Conservation (phyloP, 2,797 vertebrate species). For the Sebastes variabilis region DNA sequence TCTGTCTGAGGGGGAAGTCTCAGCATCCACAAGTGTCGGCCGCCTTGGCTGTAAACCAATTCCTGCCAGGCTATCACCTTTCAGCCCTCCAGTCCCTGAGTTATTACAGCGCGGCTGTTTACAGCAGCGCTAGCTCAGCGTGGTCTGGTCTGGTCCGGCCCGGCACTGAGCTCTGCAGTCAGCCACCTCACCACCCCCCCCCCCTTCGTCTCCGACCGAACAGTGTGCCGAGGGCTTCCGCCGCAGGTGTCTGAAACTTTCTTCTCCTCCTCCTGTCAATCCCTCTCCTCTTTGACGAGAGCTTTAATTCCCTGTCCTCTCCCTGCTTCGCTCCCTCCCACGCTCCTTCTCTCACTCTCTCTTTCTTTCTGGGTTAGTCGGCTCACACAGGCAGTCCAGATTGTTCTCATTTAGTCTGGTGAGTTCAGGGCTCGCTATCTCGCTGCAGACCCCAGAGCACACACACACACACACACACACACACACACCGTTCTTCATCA, state of each 20-base stretch:
- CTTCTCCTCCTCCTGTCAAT: conserved; percentile 68
- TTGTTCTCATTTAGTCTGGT: conserved; percentile 79
- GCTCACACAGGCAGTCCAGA: conserved; percentile 69
- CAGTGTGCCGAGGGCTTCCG: conserved; percentile 58
- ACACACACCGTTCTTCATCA: conserved; percentile 59
- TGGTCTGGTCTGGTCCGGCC: conserved; percentile 51
- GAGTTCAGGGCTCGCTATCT: conserved; percentile 65
- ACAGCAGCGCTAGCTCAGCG: conserved; percentile 46
- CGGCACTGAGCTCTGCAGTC: conserved; percentile 47
- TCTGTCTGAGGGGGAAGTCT: conserved; percentile 79
- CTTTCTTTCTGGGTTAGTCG: conserved; percentile 43
- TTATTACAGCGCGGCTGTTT: conserved; percentile 76
- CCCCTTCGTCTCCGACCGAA: conserved; percentile 21
- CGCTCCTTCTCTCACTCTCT: conserved; percentile 44
- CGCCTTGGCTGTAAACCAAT: conserved; percentile 77
- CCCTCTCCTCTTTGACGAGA: conserved; percentile 66
- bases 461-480: conserved; percentile 15
- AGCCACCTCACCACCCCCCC: conserved; percentile 1
- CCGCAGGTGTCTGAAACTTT: conserved; percentile 77
- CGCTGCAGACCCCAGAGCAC: conserved; percentile 33
- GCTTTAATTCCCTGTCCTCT: conserved; percentile 59
- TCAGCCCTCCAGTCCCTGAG: conserved; percentile 75
- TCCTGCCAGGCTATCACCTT: conserved; percentile 80
- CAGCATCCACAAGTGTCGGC: conserved; percentile 67
- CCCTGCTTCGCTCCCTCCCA: conserved; percentile 17